A percentile compares a stretch with the other conserved stretches of the same genome.
Conservation (phyloP, 1,140 invertebrate species). For the Drosophila sturtevanti region DNA sequence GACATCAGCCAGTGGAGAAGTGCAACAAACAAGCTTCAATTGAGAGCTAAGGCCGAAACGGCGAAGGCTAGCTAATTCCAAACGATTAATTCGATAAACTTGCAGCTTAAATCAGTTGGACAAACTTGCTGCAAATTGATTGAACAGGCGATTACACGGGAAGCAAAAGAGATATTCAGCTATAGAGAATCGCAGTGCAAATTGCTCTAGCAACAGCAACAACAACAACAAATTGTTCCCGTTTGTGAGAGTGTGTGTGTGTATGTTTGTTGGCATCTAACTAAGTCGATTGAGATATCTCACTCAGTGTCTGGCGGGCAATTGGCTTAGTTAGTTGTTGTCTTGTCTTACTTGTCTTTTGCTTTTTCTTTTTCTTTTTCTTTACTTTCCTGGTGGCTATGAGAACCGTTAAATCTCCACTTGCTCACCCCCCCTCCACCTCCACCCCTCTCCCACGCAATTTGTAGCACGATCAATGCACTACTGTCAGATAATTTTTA, state of each 20-base stretch:
- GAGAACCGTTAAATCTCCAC: slow-evolving; percentile 10
- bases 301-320: slow-evolving; percentile 46
- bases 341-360: slow-evolving; percentile 2
- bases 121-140: slow-evolving; percentile 74
- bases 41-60: slow-evolving; percentile 41
- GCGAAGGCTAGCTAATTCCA: slow-evolving; percentile 56
- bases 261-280: slow-evolving; percentile 27
- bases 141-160: slow-evolving; percentile 67
- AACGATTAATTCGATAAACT: slow-evolving; percentile 80
- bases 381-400: slow-evolving; percentile 3
- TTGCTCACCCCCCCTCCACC: neutral
- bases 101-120: slow-evolving; percentile 63
- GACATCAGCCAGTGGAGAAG: neutral
- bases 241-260: slow-evolving; percentile 35
- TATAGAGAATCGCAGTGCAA: slow-evolving; percentile 46
- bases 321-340: slow-evolving; percentile 17
- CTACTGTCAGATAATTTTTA: slow-evolving; percentile 30
- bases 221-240: slow-evolving; percentile 40
- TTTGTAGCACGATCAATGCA: slow-evolving; percentile 17
- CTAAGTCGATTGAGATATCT: slow-evolving; percentile 68
- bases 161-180: slow-evolving; percentile 35
- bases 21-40: slow-evolving; percentile 35
- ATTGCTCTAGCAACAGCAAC: slow-evolving; percentile 52
- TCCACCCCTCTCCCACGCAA: slow-evolving; percentile 1
- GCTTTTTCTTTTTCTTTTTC: neutral